Percentiles rank a stretch among this genome's conserved stretches.
These are phyloP conservation scores for Stictocephala bisonia DNA, from an alignment of 2,888 invertebrate genomes.

Conservation along the genomic window DNA sequence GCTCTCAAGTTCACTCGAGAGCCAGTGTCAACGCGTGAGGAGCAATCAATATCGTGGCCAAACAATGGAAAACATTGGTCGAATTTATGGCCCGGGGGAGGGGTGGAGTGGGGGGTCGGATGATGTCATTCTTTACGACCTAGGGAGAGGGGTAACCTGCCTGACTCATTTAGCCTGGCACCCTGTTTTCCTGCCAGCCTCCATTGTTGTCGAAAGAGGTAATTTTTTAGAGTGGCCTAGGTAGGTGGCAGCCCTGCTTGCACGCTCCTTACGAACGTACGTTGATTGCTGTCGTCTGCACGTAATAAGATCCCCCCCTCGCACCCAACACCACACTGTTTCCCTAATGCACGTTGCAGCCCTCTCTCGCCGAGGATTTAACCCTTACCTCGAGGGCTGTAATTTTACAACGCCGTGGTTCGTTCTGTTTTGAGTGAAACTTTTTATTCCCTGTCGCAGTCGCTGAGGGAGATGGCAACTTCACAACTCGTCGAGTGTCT, in stretches of 20 bases:
- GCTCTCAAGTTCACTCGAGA: too few relatives aligned
- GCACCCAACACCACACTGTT: background rate
- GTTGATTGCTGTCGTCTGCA: conserved; percentile 23
- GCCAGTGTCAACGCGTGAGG: too few relatives aligned
- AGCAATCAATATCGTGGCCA: conserved; percentile 21
- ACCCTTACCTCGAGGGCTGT: conserved; percentile 2
- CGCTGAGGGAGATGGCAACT: too few relatives aligned
- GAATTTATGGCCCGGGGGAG: conserved; percentile 1
- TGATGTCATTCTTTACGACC: conserved; percentile 39
- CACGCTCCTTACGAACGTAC: too few relatives aligned
- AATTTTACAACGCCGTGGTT: too few relatives aligned
- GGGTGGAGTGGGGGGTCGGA: conserved; percentile 15
- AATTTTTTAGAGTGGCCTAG: conserved; percentile 43
- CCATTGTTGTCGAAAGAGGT: conserved; percentile 33
- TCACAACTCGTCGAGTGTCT: too few relatives aligned
- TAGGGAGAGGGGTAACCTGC: background rate
- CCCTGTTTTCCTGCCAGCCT: too few relatives aligned
- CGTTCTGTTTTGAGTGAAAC: too few relatives aligned
- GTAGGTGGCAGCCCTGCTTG: conserved; percentile 4
- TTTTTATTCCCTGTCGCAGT: too few relatives aligned
- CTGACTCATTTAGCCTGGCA: conserved; percentile 24
- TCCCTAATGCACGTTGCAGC: background rate
- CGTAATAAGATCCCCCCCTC: conserved; percentile 11
- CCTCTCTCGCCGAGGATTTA: background rate
- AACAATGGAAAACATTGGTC: conserved; percentile 44